Base-by-base conservation (phyloP, 1,140 invertebrate genomes). In the Ruditapes philippinarum region DNA sequence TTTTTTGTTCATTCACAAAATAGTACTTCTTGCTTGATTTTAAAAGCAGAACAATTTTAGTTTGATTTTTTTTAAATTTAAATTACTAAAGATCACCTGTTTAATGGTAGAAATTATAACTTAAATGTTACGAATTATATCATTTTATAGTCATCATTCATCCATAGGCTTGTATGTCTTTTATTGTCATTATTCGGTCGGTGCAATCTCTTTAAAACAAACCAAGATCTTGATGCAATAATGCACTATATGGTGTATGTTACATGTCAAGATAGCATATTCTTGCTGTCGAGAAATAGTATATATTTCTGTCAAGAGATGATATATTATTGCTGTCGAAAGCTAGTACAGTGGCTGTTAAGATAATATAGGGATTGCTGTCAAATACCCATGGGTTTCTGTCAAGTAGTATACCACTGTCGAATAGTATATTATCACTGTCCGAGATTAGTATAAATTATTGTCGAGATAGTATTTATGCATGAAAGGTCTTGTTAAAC, bases 181-280 rank as follows among this genome's bases (percentile, higher is more conserved):
- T 76, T 73, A 9, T 51, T 33, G 17, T 76, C 45, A 76, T 76
- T 51, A 76, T 45, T 76, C 73, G 73, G 73, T 76, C 73, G 42
- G 73, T 76, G 73, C 73, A 76, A 76, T 76, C 73, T 76, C 73
- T 76, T n/a, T n/a, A n/a, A n/a, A 9, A 65, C 7, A 57, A 57
- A 3, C 7, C 7, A 31, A 65, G 62, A 31, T 31, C 62, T 31
- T 65, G 7, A 31, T 33, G 62, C 62, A 65, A 65, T n/a, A 65
- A 65, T 5, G 25, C 12, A 31, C 4, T 65, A 65, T 5, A 31
- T 9, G 14, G 25, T 31, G 7, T n/a, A 22, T n/a, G 17, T 7
- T n/a, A 57, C n/a, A 11, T 57, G 19, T 14, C 51, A 57, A 49
- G 17, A 11, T 49, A 17, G 45, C 7, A 7, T 49, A 49, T 49